A percentile compares a stretch with the other conserved stretches of the same genome.
Conservation (phyloP, 2,797 vertebrate genomes). For the Benthosema pterotum region DNA sequence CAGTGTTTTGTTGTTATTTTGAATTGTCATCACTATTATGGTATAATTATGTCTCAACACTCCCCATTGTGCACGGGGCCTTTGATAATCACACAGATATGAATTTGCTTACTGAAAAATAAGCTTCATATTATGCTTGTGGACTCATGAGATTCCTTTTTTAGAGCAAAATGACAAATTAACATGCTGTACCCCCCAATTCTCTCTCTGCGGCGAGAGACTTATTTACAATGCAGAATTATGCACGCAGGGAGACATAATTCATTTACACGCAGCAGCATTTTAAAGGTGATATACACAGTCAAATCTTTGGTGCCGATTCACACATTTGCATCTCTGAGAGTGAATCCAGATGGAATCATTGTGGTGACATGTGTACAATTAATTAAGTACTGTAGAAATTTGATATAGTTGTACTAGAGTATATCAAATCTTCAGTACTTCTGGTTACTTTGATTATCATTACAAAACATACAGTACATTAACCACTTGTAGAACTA, state of each 20-base stretch:
- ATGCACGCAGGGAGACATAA: constrained; percentile 1
- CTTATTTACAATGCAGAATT: constrained; percentile 28
- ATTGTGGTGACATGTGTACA: no score
- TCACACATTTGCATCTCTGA: no score
- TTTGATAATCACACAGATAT: constrained; percentile 4
- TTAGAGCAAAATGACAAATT: constrained; percentile 1
- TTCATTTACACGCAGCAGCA: constrained; percentile 7
- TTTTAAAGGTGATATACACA: constrained; percentile 30
- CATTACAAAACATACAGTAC: no score
- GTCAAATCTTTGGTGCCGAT: neutral
- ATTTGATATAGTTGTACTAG: no score
- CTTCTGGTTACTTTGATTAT: no score
- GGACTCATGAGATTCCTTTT: constrained; percentile 13
- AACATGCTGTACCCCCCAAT: constrained; percentile 4
- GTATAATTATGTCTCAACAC: constrained; percentile 8
- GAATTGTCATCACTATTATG: no score
- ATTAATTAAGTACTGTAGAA: no score
- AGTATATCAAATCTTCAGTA: no score
- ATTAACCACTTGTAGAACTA: no score
- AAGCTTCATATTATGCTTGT: constrained; percentile 8
- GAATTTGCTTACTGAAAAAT: constrained; percentile 6
- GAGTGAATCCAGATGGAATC: no score
- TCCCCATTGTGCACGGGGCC: neutral
- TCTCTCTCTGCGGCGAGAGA: constrained; percentile 21
- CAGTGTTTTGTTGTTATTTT: no score